phyloP scores from a whole-genome alignment of 2,797 vertebrate genomes.

The Acrossocheilus wenchowensis region DNA sequence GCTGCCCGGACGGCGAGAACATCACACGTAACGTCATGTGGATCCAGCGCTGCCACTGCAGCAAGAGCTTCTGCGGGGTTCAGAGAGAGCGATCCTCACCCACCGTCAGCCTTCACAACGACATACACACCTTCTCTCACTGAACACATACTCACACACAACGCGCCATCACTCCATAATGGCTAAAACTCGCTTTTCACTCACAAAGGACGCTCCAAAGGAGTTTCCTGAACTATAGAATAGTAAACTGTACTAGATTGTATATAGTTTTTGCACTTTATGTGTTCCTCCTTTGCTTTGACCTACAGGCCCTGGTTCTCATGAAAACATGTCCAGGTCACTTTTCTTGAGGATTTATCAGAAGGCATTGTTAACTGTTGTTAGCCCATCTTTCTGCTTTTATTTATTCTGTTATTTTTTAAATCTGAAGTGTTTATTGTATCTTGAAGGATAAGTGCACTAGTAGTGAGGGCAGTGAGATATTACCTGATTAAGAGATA shows the following conservation, averaged over 20 bases:
- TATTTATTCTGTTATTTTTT: constrained; percentile 42
- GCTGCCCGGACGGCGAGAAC: constrained; percentile 70
- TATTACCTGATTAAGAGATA: not conserved
- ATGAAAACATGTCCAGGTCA: not conserved
- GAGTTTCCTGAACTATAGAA: not conserved
- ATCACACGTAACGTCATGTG: constrained; percentile 75
- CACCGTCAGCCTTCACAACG: constrained; percentile 72
- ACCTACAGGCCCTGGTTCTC: not conserved
- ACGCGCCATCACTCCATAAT: not conserved
- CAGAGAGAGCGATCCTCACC: constrained; percentile 49
- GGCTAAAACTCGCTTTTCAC: not conserved
- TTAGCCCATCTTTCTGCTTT: not conserved
- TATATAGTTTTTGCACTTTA: constrained; percentile 33
- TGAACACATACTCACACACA: constrained; percentile 56
- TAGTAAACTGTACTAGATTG: constrained; percentile 13
- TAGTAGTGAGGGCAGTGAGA: constrained; percentile 24
- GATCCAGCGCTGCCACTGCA: constrained; percentile 78
- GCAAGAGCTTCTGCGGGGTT: constrained; percentile 37
- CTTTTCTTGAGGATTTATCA: not conserved
- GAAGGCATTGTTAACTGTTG: not conserved
- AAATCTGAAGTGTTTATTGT: not conserved
- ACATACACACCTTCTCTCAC: constrained; percentile 76
- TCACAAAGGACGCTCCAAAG: not conserved
- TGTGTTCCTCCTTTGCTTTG: constrained; percentile 10
- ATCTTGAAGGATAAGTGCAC: constrained; percentile 12